Evolutionary conservation across 2,888 invertebrate genomes (phyloP), one percentile per base, ranked within the genome.

Genomic region (Conchocele bisecta): DNA sequence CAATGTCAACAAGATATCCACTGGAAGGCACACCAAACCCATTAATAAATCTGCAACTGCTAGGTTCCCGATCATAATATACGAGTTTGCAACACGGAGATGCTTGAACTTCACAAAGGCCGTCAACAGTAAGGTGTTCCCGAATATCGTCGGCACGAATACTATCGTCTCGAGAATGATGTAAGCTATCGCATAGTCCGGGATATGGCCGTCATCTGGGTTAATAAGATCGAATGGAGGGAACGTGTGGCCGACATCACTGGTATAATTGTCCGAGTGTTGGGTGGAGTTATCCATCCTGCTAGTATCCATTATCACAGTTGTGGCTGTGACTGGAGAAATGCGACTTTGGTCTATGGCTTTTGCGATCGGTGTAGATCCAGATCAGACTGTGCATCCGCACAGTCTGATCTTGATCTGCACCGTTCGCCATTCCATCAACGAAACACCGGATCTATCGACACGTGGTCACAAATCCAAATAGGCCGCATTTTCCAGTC

Each of bases 11-110:
- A 31, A 15, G 20, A 51, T 17, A 51, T 51, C 51, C 51, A 51
- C 35, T 29, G 51, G 51, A 51, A 51, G 31, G 6, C 31, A 26
- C 17, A 51, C 51, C 20, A 51, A 22, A 22, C 51, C 51, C 20
- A 51, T 35, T 15, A 51, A 35, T 20, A 51, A 35, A 17, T 51
- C 51, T 3, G 51, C 17, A 2, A 51, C 11, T 1, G 31, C 51
- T 51, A 51, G n/a, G 26, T 51, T 51, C 13, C 51, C 51, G 22
- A 51, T 51, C n/a, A 51, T 13, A n/a, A 51, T 15, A n/a, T 33
- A 51, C 11, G 51, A 31, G 20, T 51, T 51, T 7, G 51, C 35
- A 22, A 33, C 35, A 9, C 51, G 31, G 20, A 51, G 35, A 13
- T 9, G 6, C 33, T 51, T 51, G 33, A 15, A 51, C 6, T 35